Conservation (phyloP, 2,797 vertebrate species). For the Coreius guichenoti region DNA sequence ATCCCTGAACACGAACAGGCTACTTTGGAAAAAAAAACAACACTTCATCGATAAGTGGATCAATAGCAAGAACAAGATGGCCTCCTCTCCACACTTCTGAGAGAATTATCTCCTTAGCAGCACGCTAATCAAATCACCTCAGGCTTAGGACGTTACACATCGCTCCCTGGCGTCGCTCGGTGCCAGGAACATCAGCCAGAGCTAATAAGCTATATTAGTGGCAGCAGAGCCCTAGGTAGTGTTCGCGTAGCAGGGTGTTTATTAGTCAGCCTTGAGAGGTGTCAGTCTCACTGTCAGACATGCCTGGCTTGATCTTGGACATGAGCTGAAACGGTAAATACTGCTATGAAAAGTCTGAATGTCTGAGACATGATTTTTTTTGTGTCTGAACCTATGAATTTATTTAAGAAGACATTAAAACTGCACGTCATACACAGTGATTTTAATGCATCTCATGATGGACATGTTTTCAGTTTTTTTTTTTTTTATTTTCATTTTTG, state of each 20-base stretch:
- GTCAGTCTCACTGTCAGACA: slow-evolving; percentile 25
- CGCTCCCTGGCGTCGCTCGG: slow-evolving; percentile 60
- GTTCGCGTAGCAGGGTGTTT: slow-evolving; percentile 42
- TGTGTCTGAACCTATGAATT: not conserved
- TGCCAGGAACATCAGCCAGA: slow-evolving; percentile 50
- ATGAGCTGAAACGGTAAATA: not conserved
- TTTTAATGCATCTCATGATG: not conserved
- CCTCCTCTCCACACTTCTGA: slow-evolving; percentile 51
- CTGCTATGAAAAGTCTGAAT: slow-evolving; percentile 6
- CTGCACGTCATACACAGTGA: not conserved
- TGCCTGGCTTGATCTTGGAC: not conserved
- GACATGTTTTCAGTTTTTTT: not conserved
- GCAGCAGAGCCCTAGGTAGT: slow-evolving; percentile 25
- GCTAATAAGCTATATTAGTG: slow-evolving; percentile 63
- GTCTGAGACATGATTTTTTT: not conserved
- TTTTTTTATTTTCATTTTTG: not conserved
- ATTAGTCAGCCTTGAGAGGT: slow-evolving; percentile 39
- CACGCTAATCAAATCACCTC: slow-evolving; percentile 77
- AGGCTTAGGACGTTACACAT: slow-evolving; percentile 63
- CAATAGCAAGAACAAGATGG: slow-evolving; percentile 76
- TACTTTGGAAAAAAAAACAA: slow-evolving; percentile 69
- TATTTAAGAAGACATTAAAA: not conserved
- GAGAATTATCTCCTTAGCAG: slow-evolving; percentile 73
- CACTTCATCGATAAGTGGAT: slow-evolving; percentile 72
- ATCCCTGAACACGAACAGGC: slow-evolving; percentile 74